Evolutionary conservation across 1,140 invertebrate genomes (phyloP).

Genomic region (Cardiocondyla obscurior): DNA sequence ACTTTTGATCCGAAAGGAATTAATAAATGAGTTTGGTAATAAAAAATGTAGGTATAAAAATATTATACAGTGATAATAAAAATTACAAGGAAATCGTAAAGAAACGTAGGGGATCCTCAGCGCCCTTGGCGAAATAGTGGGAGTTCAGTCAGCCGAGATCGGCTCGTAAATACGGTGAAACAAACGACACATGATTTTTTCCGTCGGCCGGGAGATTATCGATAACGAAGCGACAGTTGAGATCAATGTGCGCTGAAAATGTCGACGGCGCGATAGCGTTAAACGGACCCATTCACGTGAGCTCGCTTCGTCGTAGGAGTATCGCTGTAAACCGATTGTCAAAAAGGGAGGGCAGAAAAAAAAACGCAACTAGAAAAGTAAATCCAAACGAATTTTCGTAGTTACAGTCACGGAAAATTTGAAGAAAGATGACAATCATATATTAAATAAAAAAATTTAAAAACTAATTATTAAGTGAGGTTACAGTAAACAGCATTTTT

Average conservation of each 20-base stretch:
- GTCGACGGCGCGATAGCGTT: slow-evolving; percentile 59
- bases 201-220: slow-evolving; percentile 51
- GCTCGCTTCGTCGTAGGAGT: slow-evolving; percentile 28
- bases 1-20: too few species aligned
- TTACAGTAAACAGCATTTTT: not conserved
- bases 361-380: slow-evolving; percentile 61
- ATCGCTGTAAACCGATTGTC: slow-evolving; percentile 45
- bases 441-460: not conserved
- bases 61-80: not conserved
- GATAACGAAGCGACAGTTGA: slow-evolving; percentile 53
- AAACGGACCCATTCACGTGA: slow-evolving; percentile 50
- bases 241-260: slow-evolving; percentile 53
- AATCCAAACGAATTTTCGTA: slow-evolving; percentile 62
- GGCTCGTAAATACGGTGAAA: slow-evolving; percentile 48
- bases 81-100: not conserved
- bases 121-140: not conserved
- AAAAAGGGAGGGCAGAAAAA: slow-evolving; percentile 23
- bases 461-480: not conserved
- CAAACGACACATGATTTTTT: slow-evolving; percentile 44
- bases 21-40: too few species aligned
- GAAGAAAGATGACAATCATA: not conserved
- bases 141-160: slow-evolving; percentile 3
- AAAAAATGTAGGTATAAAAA: not conserved
- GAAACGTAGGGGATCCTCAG: not conserved
- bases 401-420: slow-evolving; percentile 62